Percentiles rank a stretch among this genome's conserved stretches.
Evolutionary conservation across 2,888 invertebrate species (phyloP).

Genomic region (Lasiommata megera): DNA sequence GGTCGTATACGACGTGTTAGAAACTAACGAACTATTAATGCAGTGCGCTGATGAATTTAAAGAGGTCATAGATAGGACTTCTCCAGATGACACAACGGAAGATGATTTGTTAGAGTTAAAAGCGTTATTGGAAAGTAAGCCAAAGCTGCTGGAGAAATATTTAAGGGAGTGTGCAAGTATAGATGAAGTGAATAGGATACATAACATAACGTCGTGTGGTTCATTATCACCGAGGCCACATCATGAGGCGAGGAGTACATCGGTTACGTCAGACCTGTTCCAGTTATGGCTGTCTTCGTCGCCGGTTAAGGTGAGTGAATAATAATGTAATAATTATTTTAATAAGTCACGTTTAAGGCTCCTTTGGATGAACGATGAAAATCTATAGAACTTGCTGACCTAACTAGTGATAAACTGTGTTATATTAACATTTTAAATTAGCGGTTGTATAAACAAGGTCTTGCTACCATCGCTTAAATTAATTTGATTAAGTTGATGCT

Average conservation of each 20-base stretch:
- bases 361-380: not conserved
- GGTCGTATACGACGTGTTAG: constrained; percentile 63
- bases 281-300: constrained; percentile 92
- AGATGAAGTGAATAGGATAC: constrained; percentile 83
- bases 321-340: not conserved
- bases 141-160: constrained; percentile 87
- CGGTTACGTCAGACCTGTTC: constrained; percentile 91
- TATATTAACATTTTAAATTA: too few species aligned
- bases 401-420: too few species aligned
- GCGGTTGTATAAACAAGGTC: too few species aligned
- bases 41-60: constrained; percentile 61
- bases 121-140: constrained; percentile 76
- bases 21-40: constrained; percentile 59
- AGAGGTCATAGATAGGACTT: constrained; percentile 65
- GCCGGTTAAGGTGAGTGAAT: constrained; percentile 84
- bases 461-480: too few species aligned
- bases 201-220: constrained; percentile 79
- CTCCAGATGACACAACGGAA: constrained; percentile 66
- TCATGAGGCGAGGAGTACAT: constrained; percentile 83
- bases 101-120: constrained; percentile 68
- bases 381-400: not conserved
- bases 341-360: not conserved
- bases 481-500: too few species aligned
- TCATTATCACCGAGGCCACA: constrained; percentile 69
- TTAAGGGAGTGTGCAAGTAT: constrained; percentile 87